Base-by-base conservation (phyloP, 2,888 invertebrate species). In the Tetragonula carbonaria region DNA sequence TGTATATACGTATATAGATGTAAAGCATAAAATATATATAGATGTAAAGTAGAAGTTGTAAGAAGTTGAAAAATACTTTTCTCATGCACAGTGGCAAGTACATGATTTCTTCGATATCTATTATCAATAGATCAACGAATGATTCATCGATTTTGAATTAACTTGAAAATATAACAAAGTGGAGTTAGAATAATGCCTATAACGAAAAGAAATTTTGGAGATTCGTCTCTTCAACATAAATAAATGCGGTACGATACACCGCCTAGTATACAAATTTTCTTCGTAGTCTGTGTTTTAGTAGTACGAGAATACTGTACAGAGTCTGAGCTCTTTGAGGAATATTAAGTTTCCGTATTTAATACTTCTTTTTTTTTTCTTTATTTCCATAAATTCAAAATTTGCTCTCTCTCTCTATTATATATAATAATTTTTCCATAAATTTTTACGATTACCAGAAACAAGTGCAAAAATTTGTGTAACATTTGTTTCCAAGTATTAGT, bases 251-350 rank as follows among this genome's bases (percentile, higher is more conserved):
- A 66, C 55, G 51, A 57, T 72, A 66, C 66, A 66, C 45, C 23
- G 67, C 45, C 68, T 55, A 45, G 76, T 76, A 82, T 71, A 50
- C 53, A 1, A 33, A 62, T 67, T 76, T 59, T 67, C 51, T 45
- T 76, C 33, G 14, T 13, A 55, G n/a, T 57, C 38, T 55, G 53
- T 55, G 16, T 33, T 66, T 57, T 45, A 23, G 23, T 45, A 23
- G 23, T 74, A 79, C 50, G 74, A 74, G 74, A 80, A 80, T 79
- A 67, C 74, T 75, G 74, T 80, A 82, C 70, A 82, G 81, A 70
- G 53, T 82, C 75, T 8, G 38, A 53, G 57, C 45, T 65, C 59
- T 23, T 53, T 11, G 23, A 21, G 23, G 75, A 53, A 28, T 51
- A 33, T 51, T 21, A 6, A 63, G 38, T 72, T 77, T 23, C 4